Percentiles rank a stretch among this genome's conserved stretches.
Evolutionary conservation across 1,140 invertebrate genomes (phyloP).

Genomic region (Pissodes strobi): DNA sequence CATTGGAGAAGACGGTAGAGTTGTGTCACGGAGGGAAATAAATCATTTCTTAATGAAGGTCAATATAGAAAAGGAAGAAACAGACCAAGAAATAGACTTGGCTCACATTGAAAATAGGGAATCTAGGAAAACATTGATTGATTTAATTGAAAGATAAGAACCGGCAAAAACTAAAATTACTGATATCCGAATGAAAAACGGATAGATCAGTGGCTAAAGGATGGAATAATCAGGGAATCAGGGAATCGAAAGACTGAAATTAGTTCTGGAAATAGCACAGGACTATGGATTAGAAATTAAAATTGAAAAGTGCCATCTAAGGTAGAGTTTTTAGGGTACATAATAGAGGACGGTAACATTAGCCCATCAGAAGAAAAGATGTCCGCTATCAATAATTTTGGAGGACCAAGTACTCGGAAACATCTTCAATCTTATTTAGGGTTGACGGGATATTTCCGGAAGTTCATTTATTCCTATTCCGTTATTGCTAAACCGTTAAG

Average conservation of each 20-base stretch:
- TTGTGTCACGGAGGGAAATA: neutral
- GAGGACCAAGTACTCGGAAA: slow-evolving; percentile 46
- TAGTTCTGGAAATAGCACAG: slow-evolving; percentile 39
- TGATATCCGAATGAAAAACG: slow-evolving; percentile 26
- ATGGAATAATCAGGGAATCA: slow-evolving; percentile 37
- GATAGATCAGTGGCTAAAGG: slow-evolving; percentile 29
- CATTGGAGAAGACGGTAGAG: neutral
- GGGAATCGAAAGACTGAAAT: slow-evolving; percentile 24
- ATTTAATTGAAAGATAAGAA: slow-evolving; percentile 19
- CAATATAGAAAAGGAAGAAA: slow-evolving; percentile 7
- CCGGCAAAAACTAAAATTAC: slow-evolving; percentile 17
- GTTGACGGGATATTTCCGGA: slow-evolving; percentile 50
- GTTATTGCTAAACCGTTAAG: slow-evolving; percentile 45
- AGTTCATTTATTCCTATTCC: slow-evolving; percentile 43
- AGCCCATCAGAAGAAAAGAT: slow-evolving; percentile 48
- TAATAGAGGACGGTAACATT: slow-evolving; percentile 25
- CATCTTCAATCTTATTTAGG: slow-evolving; percentile 46
- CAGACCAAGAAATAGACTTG: no score
- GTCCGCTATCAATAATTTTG: slow-evolving; percentile 47
- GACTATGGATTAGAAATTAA: slow-evolving; percentile 53
- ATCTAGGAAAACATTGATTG: neutral
- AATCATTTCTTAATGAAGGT: slow-evolving; percentile 17
- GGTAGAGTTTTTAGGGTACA: slow-evolving; percentile 33
- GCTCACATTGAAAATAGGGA: neutral
- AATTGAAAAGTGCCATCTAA: slow-evolving; percentile 48